Conservation (phyloP, 2,113 vertebrate species). For the Cephalopholis sonnerati region DNA sequence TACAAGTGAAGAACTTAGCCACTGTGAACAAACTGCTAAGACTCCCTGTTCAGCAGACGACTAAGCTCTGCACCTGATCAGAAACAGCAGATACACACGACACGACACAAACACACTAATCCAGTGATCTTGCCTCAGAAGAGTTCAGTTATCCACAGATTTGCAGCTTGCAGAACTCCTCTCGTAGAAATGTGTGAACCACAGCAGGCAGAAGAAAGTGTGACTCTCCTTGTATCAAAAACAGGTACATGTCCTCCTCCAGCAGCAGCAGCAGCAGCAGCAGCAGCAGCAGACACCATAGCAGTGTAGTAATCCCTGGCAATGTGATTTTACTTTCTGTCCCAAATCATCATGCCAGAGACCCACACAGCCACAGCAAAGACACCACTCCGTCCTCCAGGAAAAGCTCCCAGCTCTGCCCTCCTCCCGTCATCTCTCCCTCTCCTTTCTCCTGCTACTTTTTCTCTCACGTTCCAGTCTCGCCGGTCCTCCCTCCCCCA, state of each 20-base stretch:
- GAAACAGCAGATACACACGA: constrained; percentile 19
- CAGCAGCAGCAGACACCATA: background rate
- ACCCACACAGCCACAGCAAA: constrained; percentile 65
- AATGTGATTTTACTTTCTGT: constrained; percentile 91
- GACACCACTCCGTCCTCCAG: constrained; percentile 2
- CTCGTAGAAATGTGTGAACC: background rate
- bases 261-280: constrained; percentile 5
- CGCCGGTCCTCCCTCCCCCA: constrained; percentile 30
- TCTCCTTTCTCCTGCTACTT: constrained; percentile 22
- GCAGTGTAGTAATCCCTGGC: constrained; percentile 97
- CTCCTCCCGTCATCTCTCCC: constrained; percentile 24
- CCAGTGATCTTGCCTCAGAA: constrained; percentile 23
- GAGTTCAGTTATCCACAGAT: background rate
- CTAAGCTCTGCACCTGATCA: constrained; percentile 74
- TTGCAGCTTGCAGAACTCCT: constrained; percentile 9
- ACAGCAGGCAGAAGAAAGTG: background rate
- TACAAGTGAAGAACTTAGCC: constrained; percentile 72
- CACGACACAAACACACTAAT: background rate
- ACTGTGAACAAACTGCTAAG: constrained; percentile 70
- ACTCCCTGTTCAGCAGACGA: constrained; percentile 68
- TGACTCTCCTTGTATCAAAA: background rate
- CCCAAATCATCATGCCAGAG: constrained; percentile 75
- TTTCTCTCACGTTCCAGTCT: constrained; percentile 34
- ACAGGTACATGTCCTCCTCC: background rate
- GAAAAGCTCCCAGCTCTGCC: background rate